phyloP scores from a whole-genome alignment of 2,797 vertebrate species.

The Phoeniculus purpureus region DNA sequence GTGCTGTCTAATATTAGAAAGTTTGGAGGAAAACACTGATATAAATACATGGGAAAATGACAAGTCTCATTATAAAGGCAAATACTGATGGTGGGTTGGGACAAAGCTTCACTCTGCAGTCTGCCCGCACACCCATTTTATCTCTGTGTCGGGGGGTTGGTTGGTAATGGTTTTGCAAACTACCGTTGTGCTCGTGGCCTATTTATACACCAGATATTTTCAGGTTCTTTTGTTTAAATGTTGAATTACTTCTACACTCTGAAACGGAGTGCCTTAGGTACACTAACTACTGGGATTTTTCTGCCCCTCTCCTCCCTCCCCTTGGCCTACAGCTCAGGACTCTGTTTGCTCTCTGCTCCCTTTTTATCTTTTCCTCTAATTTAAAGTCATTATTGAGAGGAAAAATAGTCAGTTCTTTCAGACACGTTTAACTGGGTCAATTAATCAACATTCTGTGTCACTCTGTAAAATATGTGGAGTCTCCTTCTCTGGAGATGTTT shows the following conservation, averaged over 20 bases:
- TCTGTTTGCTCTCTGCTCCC: not conserved
- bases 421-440: not conserved
- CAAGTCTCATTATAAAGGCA: not conserved
- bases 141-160: not conserved
- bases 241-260: slow-evolving; percentile 6
- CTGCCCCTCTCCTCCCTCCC: not conserved
- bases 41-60: not conserved
- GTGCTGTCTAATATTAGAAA: not conserved
- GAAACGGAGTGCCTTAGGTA: slow-evolving; percentile 22
- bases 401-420: not conserved
- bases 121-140: not conserved
- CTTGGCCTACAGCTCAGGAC: not conserved
- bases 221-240: not conserved
- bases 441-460: not conserved
- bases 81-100: slow-evolving; percentile 5
- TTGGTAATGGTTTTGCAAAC: not conserved
- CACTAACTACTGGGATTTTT: slow-evolving; percentile 5
- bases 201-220: slow-evolving; percentile 1
- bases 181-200: not conserved
- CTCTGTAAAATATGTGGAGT: not conserved
- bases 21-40: not conserved
- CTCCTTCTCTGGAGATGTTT: too few relatives aligned
- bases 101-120: slow-evolving; percentile 13
- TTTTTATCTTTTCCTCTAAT: not conserved
- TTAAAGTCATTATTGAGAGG: too few relatives aligned